These are phyloP conservation scores for Temnothorax nylanderi DNA, from an alignment of 1,140 invertebrate species.

Conservation along the genomic window DNA sequence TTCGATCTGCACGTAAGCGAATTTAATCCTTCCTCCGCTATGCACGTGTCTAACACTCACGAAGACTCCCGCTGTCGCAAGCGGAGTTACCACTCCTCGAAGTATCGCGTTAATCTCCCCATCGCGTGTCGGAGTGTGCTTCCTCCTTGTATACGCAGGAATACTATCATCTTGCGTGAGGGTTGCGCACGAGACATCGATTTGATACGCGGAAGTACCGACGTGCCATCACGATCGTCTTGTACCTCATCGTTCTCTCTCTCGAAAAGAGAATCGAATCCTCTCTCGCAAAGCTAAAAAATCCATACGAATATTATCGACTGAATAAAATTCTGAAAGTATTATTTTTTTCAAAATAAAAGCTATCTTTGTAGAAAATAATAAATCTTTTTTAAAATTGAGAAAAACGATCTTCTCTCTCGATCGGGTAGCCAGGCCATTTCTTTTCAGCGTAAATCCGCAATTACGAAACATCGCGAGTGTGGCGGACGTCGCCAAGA, in stretches of 20 bases:
- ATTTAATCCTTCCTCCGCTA: conserved; percentile 31
- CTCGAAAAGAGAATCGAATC: background rate
- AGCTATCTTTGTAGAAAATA: background rate
- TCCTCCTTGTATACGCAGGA: conserved; percentile 64
- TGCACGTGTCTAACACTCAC: background rate
- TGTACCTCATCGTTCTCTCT: background rate
- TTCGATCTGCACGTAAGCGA: conserved; percentile 31
- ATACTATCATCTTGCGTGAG: conserved; percentile 64
- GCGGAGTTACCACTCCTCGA: conserved; percentile 27
- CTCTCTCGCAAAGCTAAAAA: background rate
- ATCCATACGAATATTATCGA: background rate
- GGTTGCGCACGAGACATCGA: conserved; percentile 60
- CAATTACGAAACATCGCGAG: background rate
- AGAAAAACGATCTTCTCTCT: background rate
- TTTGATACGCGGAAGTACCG: conserved; percentile 50
- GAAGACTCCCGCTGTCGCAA: conserved; percentile 34
- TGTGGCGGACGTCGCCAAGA: conserved; percentile 1
- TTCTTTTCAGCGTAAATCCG: background rate
- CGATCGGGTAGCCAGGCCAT: background rate
- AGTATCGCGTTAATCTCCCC: conserved; percentile 60
- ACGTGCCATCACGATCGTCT: conserved; percentile 38
- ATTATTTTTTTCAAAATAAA: background rate
- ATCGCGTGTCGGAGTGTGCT: conserved; percentile 62
- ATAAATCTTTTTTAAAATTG: background rate
- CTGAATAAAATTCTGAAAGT: no score